Evolutionary conservation across 2,888 invertebrate genomes (phyloP), one percentile per base, ranked within the genome.

Genomic region (Hololepta plana): DNA sequence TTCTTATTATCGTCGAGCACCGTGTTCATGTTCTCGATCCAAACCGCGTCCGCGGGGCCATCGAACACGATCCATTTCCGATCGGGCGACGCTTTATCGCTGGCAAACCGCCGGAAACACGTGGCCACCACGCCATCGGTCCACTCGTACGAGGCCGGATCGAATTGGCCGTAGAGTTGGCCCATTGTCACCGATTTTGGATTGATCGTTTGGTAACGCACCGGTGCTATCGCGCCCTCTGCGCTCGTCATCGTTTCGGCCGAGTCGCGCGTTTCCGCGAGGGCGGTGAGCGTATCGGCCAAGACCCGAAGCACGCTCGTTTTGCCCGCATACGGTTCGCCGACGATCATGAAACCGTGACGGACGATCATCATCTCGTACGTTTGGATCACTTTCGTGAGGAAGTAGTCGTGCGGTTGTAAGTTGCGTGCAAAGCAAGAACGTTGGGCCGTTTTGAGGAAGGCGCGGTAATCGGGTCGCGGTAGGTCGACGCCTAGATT

Each of bases 301-400:
- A 87, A 52, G 3, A 74, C 69, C 46, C 72, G 66, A 26, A 75
- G 55, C 0, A 77, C 72, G 41, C 66, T 67, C 0, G 82, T 76
- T 55, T 87, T 87, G 1, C 73, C 80, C 24, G 77, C 59, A 49
- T 67, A 62, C 0, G 76, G 72, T 39, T 77, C 75, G 3, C 85
- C 85, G 2, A 85, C 74, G 43, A 84, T 51, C 79, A 84, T 82
- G 49, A 85, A 81, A 1, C 85, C 85, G 48, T 85, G 85, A 29
- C 82, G 64, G 3, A 84, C 82, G 33, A 77, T 72, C 71, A 85
- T 81, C 81, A 85, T 84, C 56, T 85, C 84, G 45, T 65, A 82
- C 0, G 79, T 80, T 56, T 87, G 82, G 33, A 81, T 72, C 9
- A 85, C 66, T 60, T 87, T 87, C 23, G 64, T 40, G 5, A 72